Base-by-base conservation (phyloP, 2,113 vertebrate species). In the Osmerus mordax region DNA sequence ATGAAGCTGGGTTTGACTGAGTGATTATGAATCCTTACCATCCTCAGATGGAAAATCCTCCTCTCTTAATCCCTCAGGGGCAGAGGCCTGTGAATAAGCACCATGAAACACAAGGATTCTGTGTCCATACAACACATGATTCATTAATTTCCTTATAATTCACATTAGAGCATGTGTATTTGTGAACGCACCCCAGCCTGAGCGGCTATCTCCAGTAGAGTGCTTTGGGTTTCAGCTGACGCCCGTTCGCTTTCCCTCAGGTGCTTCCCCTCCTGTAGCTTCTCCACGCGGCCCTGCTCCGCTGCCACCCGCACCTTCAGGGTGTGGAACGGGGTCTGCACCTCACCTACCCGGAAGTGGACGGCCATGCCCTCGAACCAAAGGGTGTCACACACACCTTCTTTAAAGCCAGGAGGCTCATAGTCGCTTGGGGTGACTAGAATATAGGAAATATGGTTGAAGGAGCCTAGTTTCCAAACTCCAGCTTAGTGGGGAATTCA, bases 391-490 rank as follows among this genome's bases (percentile, higher is more conserved):
- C 90, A 93, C 28, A 88, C 81, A 0, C 95, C 95, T 65, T 96
- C 93, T 76, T 92, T 95, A 81, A 99, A 99, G 12, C 97, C 97
- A 0, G 97, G 97, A 0, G 97, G 97, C 4, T 99, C 94, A 78
- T 99, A 99, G 72, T 95, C 90, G 13, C 81, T 73, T 0, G 97
- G 97, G 2, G 97, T 99, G 25, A 98, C 97, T 99, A 82, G 36
- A 69, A 28, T 4, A 77, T 6, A 19, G 75, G 55, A 74, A 58
- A 4, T 29, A 4, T 3, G 67, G n/a, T 25, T 16, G 52, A 74
- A 3, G 29, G 25, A 67, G 65, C 58, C 13, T 70, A 53, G 70
- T 66, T 70, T 19, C 29, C 12, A 14, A 21, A 41, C 54, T 56
- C n/a, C n/a, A 56, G 23, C 19, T 60, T 60, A 47, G 9, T 47